These are phyloP conservation scores for Brachyalestes nurse DNA, from an alignment of 2,797 vertebrate species.

Conservation along the genomic window DNA sequence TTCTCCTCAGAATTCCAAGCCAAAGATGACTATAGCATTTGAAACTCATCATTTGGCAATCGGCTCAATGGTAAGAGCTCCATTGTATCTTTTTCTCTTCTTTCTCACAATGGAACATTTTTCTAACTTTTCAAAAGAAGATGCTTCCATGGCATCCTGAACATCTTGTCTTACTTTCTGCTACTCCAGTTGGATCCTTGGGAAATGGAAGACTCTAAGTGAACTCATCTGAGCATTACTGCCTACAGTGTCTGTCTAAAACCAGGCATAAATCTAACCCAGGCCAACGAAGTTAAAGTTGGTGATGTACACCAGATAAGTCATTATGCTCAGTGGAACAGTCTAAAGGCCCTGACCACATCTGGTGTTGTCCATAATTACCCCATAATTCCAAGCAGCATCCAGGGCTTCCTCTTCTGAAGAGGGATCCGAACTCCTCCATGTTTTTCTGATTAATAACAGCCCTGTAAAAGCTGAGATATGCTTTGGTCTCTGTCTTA, in stretches of 20 bases:
- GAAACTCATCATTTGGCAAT: no score
- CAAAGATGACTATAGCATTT: no score
- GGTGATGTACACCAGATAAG: conserved; percentile 21
- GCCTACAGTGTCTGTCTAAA: neutral
- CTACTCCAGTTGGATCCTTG: neutral
- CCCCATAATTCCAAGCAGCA: conserved; percentile 33
- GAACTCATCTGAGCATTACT: neutral
- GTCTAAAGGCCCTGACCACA: conserved; percentile 17
- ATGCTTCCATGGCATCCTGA: neutral
- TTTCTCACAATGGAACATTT: neutral
- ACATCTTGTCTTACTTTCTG: neutral
- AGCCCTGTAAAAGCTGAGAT: conserved; percentile 45
- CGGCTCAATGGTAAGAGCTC: no score
- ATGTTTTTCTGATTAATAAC: conserved; percentile 51
- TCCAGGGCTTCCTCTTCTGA: conserved; percentile 44
- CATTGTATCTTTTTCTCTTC: no score
- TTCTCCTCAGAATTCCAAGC: neutral
- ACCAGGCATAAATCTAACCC: conserved; percentile 2
- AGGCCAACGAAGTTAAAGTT: neutral
- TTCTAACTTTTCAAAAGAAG: neutral
- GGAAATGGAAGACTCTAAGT: conserved; percentile 32
- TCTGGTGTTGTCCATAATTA: conserved; percentile 57
- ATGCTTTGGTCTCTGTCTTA: conserved; percentile 36
- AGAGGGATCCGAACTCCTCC: conserved; percentile 19
- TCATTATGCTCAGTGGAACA: neutral